A percentile compares a stretch with the other conserved stretches of the same genome.
phyloP scores from a whole-genome alignment of 2,113 vertebrate genomes.

The Ctenodactylus gundi region DNA sequence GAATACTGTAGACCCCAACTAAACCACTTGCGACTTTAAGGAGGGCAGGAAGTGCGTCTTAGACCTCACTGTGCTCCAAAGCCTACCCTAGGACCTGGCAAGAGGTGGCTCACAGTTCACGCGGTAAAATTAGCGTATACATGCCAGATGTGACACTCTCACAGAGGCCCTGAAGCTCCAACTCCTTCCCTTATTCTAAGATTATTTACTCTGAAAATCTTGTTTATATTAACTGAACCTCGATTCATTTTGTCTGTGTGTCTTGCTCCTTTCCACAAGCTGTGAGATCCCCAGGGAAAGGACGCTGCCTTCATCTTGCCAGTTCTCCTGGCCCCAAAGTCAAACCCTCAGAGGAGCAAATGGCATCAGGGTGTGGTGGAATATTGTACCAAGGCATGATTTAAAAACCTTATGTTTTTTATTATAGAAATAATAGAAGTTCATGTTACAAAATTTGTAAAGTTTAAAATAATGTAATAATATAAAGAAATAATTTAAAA shows the following conservation, averaged over 20 bases:
- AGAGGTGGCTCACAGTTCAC: neutral
- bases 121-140: neutral
- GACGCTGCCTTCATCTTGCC: neutral
- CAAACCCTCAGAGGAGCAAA: neutral
- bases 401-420: neutral
- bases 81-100: accelerated
- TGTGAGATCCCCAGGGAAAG: neutral
- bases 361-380: neutral
- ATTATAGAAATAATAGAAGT: neutral
- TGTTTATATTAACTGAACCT: neutral
- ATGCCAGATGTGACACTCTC: neutral
- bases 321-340: neutral
- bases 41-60: neutral
- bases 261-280: neutral
- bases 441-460: neutral
- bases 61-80: neutral
- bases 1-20: neutral
- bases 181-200: neutral
- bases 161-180: neutral
- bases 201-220: conserved; percentile 39
- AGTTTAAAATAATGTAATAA: neutral
- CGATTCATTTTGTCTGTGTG: neutral
- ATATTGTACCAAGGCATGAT: neutral
- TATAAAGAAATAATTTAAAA: neutral
- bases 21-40: neutral